Evolutionary conservation across 1,140 invertebrate genomes (phyloP), one percentile per base, ranked within the genome.

Genomic region (Chrysoperla carnea): DNA sequence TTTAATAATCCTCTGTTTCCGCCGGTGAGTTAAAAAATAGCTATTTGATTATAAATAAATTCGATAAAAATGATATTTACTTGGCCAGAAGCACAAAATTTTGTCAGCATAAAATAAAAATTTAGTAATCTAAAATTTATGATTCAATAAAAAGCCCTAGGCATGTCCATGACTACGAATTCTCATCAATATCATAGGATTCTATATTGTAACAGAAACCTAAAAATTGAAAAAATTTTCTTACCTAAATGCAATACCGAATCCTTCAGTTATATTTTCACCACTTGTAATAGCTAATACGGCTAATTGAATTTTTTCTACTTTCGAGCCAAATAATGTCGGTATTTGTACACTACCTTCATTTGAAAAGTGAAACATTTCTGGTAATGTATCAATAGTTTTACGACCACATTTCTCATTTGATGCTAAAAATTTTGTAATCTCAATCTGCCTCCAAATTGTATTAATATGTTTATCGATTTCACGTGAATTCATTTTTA

Each of bases 401-500:
- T 58, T 50, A 15, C 58, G 46, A 4, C 64, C 67, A 36, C 63
- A 64, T 9, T 58, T 56, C 53, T 82, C 78, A 39, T 71, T 73
- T 11, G 62, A 61, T 0, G 70, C 62, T 6, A 84, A 52, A 56
- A 78, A 83, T 46, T 78, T 76, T 0, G 70, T 66, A 6, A 82
- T 61, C 49, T 83, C 78, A 48, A 73, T 68, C 57, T 84, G 81
- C 7, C 72, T 60, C 2, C 64, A 65, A 39, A 84, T 76, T 0
- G 78, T 82, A 40, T 72, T 76, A 33, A 82, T 74, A 43, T 84
- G 72, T 36, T 69, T 74, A 51, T 80, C 75, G 43, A 83, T 69
- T 13, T 76, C 71, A 28, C 61, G 59, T 14, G 70, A 67, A 51
- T 78, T 73, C 54, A 83, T 66, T 54, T 79, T 72, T 62, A 83